Evolutionary conservation across 2,888 invertebrate genomes (phyloP), one percentile per base, ranked within the genome.

Genomic region (Endotricha flammealis): DNA sequence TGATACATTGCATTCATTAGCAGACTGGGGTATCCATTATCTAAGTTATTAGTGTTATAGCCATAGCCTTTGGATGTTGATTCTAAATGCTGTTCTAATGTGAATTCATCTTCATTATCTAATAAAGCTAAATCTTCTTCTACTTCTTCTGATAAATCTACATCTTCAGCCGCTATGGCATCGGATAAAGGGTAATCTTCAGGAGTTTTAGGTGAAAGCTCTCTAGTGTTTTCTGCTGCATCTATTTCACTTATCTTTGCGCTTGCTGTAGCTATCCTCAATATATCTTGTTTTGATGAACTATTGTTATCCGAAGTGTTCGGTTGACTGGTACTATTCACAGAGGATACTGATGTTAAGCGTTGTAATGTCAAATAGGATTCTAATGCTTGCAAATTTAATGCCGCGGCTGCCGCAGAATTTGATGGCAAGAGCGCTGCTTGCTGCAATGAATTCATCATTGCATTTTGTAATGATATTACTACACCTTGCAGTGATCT

Each of bases 341-440:
- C 83, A n/a, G 90, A 85, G n/a, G 90, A 89, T 33, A 90, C 91
- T 12, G 90, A 88, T 31, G 93, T 93, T 34, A 95, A 87, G 48
- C 95, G 90, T 81, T 95, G 95, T 44, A 95, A 81, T 31, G 95
- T 92, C 69, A 95, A 87, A 82, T 95, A 95, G 28, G 94, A 95
- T 87, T 95, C 95, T 42, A 95, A 80, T 14, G 95, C 95, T 80
- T 95, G 95, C 20, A 95, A 88, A 71, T 95, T 95, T 11, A 95
- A 86, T 0, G 95, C 95, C 22, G 94, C 93, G 22, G 95, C 95
- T 5, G 94, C 95, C 3, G 94, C 93, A 1, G 94, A 94, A 54
- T 94, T 93, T 0, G 92, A 92, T 4, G 95, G 95, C 54, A 95
- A 72, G 12, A 95, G 81, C 0, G 95, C 94, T 1, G 95, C 95